A percentile compares a stretch with the other conserved stretches of the same genome.
phyloP scores from a whole-genome alignment of 2,797 vertebrate genomes.

The Natrix natrix region DNA sequence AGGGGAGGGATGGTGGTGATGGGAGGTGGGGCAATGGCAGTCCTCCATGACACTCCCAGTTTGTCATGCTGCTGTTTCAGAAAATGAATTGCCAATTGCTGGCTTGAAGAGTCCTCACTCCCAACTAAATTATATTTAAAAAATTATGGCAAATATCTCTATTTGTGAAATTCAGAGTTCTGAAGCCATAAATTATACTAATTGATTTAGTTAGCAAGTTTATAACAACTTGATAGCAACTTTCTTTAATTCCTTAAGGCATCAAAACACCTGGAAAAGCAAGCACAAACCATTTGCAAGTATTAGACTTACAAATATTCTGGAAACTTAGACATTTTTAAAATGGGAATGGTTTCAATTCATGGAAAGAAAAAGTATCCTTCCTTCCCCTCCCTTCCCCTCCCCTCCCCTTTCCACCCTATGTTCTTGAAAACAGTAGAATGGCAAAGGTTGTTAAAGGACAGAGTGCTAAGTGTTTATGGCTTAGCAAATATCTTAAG shows the following conservation, averaged over 20 bases:
- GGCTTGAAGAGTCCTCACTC: not conserved
- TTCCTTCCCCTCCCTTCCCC: constrained; percentile 14
- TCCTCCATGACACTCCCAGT: not conserved
- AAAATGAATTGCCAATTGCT: not conserved
- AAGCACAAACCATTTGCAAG: not conserved
- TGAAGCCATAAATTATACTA: constrained; percentile 3
- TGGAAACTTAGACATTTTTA: not conserved
- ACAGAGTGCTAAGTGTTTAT: constrained; percentile 46
- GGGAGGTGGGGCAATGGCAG: not conserved
- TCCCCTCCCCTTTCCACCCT: constrained; percentile 21
- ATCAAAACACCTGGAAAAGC: not conserved
- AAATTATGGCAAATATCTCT: not conserved
- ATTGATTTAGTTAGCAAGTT: constrained; percentile 10
- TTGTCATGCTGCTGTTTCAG: not conserved
- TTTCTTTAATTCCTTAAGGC: not conserved
- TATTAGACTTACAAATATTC: constrained; percentile 11
- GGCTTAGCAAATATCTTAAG: constrained; percentile 54
- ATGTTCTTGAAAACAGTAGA: constrained; percentile 14
- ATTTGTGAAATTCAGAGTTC: not conserved
- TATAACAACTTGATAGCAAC: not conserved
- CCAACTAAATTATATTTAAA: not conserved
- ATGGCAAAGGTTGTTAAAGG: constrained; percentile 51
- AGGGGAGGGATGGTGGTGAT: not conserved
- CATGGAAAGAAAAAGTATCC: not conserved
- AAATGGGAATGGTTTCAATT: constrained; percentile 14